These are phyloP conservation scores for Bettongia penicillata DNA, from an alignment of 2,113 vertebrate species.

Conservation along the genomic window DNA sequence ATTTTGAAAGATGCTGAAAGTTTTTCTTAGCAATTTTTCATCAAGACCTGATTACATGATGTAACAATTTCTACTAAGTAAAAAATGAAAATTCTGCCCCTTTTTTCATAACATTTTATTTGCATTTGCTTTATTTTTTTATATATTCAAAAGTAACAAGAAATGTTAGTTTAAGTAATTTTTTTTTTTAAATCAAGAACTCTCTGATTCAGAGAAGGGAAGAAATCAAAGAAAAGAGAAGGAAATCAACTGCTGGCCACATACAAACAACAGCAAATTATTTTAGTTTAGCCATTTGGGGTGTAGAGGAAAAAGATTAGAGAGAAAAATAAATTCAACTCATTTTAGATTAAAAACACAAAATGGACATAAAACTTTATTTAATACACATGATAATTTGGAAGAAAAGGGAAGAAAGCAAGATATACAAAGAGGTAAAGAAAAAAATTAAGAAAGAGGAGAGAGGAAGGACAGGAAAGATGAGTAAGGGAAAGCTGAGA, in stretches of 20 bases:
- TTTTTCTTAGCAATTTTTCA: not conserved
- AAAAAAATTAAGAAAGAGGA: not conserved
- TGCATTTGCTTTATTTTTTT: not conserved
- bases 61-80: not conserved
- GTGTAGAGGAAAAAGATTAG: not conserved
- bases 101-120: not conserved
- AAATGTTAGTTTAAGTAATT: not conserved
- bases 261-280: not conserved
- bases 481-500: not conserved
- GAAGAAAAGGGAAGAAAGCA: not conserved
- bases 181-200: not conserved
- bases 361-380: not conserved
- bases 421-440: not conserved
- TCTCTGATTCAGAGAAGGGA: rapidly evolving
- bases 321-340: not conserved
- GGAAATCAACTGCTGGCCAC: not conserved
- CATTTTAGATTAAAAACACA: slow-evolving; percentile 23
- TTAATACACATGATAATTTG: not conserved
- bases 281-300: not conserved
- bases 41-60: not conserved
- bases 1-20: not conserved
- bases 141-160: not conserved
- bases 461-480: not conserved
- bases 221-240: not conserved
- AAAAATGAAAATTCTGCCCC: not conserved